Percentiles rank a stretch among this genome's conserved stretches.
Conservation (phyloP, 2,113 vertebrate species). For the Euleptes europaea region DNA sequence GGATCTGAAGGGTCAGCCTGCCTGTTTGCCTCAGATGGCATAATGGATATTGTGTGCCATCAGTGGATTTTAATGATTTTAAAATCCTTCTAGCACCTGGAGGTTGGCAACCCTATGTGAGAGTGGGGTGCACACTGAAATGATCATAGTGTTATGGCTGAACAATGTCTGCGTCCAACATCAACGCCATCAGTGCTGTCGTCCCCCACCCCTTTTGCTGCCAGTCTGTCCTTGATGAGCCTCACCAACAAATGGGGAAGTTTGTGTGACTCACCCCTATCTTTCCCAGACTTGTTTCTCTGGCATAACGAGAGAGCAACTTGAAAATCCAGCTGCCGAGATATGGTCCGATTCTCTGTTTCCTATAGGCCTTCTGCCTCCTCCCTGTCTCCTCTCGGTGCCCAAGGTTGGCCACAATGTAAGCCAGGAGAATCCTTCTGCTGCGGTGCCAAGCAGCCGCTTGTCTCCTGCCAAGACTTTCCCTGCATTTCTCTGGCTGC, state of each 20-base stretch:
- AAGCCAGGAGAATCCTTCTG: slow-evolving; percentile 52
- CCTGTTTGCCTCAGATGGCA: too few species aligned
- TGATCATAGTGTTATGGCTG: neutral
- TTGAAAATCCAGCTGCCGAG: slow-evolving; percentile 54
- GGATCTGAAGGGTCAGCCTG: too few species aligned
- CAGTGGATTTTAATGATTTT: too few species aligned
- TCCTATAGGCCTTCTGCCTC: slow-evolving; percentile 31
- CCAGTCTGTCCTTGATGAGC: neutral
- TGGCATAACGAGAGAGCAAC: slow-evolving; percentile 43
- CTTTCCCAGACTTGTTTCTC: neutral
- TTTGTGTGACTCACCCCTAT: slow-evolving; percentile 7
- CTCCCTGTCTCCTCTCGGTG: slow-evolving; percentile 43
- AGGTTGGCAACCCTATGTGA: too few species aligned
- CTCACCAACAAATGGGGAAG: slow-evolving; percentile 6
- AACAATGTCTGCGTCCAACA: neutral
- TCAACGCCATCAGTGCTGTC: neutral
- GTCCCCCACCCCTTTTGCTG: neutral
- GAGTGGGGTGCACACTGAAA: neutral
- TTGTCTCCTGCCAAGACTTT: slow-evolving; percentile 63
- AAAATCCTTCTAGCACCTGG: too few species aligned
- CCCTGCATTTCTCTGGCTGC: slow-evolving; percentile 65
- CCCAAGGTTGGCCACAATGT: slow-evolving; percentile 39
- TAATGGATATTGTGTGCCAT: too few species aligned
- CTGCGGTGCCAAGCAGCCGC: slow-evolving; percentile 62
- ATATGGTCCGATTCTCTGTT: slow-evolving; percentile 46